Evolutionary conservation across 2,888 invertebrate species (phyloP).

Genomic region (Bembecia ichneumoniformis): DNA sequence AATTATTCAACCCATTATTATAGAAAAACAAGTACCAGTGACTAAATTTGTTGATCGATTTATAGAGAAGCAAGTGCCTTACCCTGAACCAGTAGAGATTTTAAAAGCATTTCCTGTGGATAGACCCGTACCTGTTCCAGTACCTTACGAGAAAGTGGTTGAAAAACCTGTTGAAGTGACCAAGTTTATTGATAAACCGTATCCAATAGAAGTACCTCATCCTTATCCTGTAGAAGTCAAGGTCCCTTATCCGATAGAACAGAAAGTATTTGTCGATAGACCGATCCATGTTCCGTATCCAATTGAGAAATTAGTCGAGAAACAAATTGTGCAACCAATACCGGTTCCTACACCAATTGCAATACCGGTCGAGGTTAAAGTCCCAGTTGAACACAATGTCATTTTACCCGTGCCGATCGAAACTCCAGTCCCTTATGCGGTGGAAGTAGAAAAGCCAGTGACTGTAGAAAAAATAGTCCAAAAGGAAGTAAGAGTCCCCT

Average conservation of each 20-base stretch:
- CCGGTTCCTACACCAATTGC: constrained; percentile 59
- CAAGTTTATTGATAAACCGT: constrained; percentile 70
- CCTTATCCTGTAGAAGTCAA: constrained; percentile 36
- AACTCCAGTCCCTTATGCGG: constrained; percentile 50
- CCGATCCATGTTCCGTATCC: constrained; percentile 63
- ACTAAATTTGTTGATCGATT: constrained; percentile 57
- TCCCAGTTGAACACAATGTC: constrained; percentile 48
- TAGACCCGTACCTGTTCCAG: constrained; percentile 54
- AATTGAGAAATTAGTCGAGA: constrained; percentile 68
- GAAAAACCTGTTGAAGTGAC: constrained; percentile 69
- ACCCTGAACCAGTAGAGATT: constrained; percentile 50
- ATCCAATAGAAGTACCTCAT: constrained; percentile 66
- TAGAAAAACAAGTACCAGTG: constrained; percentile 59
- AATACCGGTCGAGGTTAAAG: constrained; percentile 40
- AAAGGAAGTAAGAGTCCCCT: constrained; percentile 58
- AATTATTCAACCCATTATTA: constrained; percentile 58
- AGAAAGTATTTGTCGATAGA: constrained; percentile 65
- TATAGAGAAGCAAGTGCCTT: constrained; percentile 57
- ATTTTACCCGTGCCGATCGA: constrained; percentile 51
- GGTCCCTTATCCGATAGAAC: constrained; percentile 59
- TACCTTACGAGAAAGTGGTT: constrained; percentile 65
- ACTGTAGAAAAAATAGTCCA: constrained; percentile 49
- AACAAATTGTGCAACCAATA: constrained; percentile 49
- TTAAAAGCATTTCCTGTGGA: constrained; percentile 45
- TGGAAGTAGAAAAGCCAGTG: constrained; percentile 55